A percentile compares a stretch with the other conserved stretches of the same genome.
phyloP scores from a whole-genome alignment of 2,113 vertebrate genomes.

The Xenopus tropicalis region DNA sequence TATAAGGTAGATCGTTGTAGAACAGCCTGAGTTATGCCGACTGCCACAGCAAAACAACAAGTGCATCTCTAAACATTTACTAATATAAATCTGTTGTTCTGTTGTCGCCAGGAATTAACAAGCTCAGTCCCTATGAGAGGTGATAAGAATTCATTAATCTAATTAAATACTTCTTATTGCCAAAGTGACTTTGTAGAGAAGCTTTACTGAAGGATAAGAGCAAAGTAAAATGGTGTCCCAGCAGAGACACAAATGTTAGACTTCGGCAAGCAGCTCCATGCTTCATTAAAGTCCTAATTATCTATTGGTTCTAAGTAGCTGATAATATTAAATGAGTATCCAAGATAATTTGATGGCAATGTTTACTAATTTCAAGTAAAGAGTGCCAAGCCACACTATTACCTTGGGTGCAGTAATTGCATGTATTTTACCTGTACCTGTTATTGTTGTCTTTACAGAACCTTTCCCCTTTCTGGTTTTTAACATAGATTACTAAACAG shows the following conservation, averaged over 20 bases:
- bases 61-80: conserved; percentile 73
- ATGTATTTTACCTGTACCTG: conserved; percentile 66
- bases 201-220: conserved; percentile 98
- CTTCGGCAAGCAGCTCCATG: conserved; percentile 85
- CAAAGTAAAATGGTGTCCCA: conserved; percentile 96
- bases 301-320: conserved; percentile 98
- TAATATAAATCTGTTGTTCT: conserved; percentile 95
- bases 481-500: not conserved
- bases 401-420: conserved; percentile 67
- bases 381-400: conserved; percentile 68
- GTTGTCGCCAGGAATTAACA: conserved; percentile 89
- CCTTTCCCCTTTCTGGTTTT: not conserved
- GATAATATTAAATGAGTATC: conserved; percentile 99
- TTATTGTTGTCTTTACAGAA: conserved; percentile 43
- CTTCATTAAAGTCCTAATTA: conserved; percentile 99
- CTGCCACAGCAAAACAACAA: conserved; percentile 57
- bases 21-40: conserved; percentile 71
- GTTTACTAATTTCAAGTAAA: conserved; percentile 82
- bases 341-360: conserved; percentile 82
- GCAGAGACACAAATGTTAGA: conserved; percentile 86
- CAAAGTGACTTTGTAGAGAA: conserved; percentile 92
- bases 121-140: conserved; percentile 87
- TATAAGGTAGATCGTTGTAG: conserved; percentile 77
- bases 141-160: conserved; percentile 98
- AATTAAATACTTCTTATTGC: conserved; percentile 99